Conservation (phyloP, 2,797 vertebrate species). For the Synanceia verrucosa region DNA sequence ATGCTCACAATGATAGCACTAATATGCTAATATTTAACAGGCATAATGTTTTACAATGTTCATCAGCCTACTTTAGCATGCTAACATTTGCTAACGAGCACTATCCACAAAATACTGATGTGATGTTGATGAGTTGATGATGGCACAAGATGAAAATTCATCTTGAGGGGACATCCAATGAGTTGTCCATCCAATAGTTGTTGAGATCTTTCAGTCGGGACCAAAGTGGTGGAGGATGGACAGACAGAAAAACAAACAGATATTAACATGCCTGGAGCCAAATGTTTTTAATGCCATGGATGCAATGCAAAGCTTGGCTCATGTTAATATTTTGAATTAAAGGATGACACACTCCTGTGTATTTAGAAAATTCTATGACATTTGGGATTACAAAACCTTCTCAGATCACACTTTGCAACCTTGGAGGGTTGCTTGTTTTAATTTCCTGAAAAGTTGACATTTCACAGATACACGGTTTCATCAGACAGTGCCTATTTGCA, state of each 20-base stretch:
- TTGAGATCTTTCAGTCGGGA: neutral
- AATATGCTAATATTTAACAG: neutral
- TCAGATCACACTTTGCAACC: neutral
- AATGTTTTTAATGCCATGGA: neutral
- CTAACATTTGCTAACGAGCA: neutral
- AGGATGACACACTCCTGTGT: neutral
- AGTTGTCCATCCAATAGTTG: neutral
- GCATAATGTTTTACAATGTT: neutral
- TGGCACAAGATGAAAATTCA: neutral
- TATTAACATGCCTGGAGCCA: neutral
- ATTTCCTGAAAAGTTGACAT: slow-evolving; percentile 59
- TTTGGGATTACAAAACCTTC: neutral
- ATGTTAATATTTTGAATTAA: slow-evolving; percentile 2
- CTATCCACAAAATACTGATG: neutral
- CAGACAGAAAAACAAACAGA: rapidly evolving
- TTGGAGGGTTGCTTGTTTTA: slow-evolving; percentile 19
- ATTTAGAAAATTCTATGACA: neutral
- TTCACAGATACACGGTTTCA: slow-evolving; percentile 37
- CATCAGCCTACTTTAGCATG: neutral
- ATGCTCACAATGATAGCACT: neutral
- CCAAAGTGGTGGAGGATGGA: neutral
- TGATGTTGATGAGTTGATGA: neutral
- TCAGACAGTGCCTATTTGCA: slow-evolving; percentile 53
- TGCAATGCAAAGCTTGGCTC: neutral
- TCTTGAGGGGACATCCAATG: neutral